A percentile compares a stretch with the other conserved stretches of the same genome.
These are phyloP conservation scores for Lepidocolaptes lacrymiger DNA, from an alignment of 2,797 vertebrate genomes.

Conservation along the genomic window DNA sequence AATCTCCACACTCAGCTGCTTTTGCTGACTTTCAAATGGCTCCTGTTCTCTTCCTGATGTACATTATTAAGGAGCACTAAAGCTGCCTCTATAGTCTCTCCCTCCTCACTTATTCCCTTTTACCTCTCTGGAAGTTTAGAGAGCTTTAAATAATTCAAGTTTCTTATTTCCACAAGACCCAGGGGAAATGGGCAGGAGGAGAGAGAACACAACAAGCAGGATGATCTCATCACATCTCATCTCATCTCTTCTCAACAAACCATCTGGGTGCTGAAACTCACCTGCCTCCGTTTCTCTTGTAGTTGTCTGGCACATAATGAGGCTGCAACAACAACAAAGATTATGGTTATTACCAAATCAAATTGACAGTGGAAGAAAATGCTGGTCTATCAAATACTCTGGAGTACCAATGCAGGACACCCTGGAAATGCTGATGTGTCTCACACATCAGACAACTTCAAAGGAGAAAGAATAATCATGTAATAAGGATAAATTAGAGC, in stretches of 20 bases:
- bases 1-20: not conserved
- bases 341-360: not conserved
- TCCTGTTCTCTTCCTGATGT: not conserved
- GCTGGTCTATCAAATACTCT: not conserved
- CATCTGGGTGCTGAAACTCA: constrained; percentile 58
- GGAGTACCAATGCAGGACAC: not conserved
- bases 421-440: not conserved
- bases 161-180: not conserved
- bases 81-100: not conserved
- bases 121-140: not conserved
- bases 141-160: not conserved
- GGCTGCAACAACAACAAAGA: constrained; percentile 80
- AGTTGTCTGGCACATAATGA: constrained; percentile 98
- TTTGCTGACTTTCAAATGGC: not conserved
- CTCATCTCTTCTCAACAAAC: not conserved
- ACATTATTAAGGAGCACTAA: not conserved
- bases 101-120: not conserved
- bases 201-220: not conserved
- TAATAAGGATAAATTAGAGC: not conserved
- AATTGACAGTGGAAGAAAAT: not conserved
- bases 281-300: constrained; percentile 95
- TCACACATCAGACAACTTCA: not conserved
- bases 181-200: not conserved
- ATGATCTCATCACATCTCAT: not conserved
- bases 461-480: not conserved